Base-by-base conservation (phyloP, 2,113 vertebrate species). In the Scortum barcoo region DNA sequence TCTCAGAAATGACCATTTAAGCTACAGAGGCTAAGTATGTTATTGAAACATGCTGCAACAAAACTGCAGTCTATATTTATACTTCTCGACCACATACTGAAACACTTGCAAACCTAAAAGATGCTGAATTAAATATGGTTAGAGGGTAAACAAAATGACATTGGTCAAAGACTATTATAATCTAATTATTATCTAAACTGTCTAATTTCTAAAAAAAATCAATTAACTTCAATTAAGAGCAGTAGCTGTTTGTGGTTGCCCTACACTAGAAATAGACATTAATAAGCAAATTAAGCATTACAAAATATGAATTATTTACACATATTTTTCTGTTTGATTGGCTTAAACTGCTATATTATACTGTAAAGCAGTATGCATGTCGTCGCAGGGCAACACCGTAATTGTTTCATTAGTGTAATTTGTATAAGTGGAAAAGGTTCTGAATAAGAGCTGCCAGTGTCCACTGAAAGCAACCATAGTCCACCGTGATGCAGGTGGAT, bases 341-440 rank as follows among this genome's bases (percentile, higher is more conserved):
- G 4, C 12, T 66, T 5, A 16, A 36, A 77, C 6, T 40, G 14
- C 40, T 40, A 17, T n/a, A n/a, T n/a, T n/a, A n/a, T n/a, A n/a
- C n/a, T n/a, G n/a, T n/a, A n/a, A n/a, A 8, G 40, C 42, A 24
- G n/a, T 14, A 10, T 65, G 44, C 22, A 60, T 65, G 42, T 50
- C 58, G 48, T 38, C 42, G 12, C 19, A 26, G 44, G 28, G 65
- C 42, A 62, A 38, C 30, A 40, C 16, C 63, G 26, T 42, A 62
- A 62, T 63, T 53, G 33, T 26, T 51, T 71, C 68, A 28, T 26
- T 28, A 14, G 30, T 53, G 33, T 44, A 2, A 71, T 75, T 54
- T 77, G 60, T 42, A 51, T 67, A 80, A 88, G 72, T 48, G 65
- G 58, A 20, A 72, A 40, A 87, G 80, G 28, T 72, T 74, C 74